Evolutionary conservation across 2,113 vertebrate genomes (phyloP), one percentile per base, ranked within the genome.

Genomic region (Motacilla tschutschensis): DNA sequence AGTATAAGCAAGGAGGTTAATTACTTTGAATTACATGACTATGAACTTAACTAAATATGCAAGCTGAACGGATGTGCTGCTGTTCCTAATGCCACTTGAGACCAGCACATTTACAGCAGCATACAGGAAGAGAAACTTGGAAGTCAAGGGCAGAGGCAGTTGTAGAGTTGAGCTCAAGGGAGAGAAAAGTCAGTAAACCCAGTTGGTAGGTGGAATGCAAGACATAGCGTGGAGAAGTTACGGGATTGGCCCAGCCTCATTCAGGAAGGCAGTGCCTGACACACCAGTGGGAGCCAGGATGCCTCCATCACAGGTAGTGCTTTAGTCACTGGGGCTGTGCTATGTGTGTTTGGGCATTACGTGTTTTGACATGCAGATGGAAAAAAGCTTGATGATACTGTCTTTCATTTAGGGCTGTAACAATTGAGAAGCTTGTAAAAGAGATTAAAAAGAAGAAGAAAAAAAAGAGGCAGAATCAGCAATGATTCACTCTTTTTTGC

Each of bases 401-500:
- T 73, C 12, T 63, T 60, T 72, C 35, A 65, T 84, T 22, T 38
- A 59, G 53, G 53, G 44, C 22, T 91, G 35, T 38, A 72, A 21
- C 33, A 29, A 29, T 75, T 79, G 48, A 80, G 77, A 79, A 50
- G 24, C 21, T 84, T 73, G 47, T 80, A 31, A 62, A 81, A 86
- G 73, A 71, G 48, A 63, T 41, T 10, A 5, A 57, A 77, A 67
- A 62, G 26, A 47, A 36, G 38, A 12, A 14, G 36, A 40, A 55
- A 6, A 51, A 50, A n/a, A 54, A 54, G 74, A 63, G 16, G 6
- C 28, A 79, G 40, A 12, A 47, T 88, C 63, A 76, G 63, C 40
- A 53, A 7, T 86, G 74, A 86, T 86, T 92, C 74, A 77, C 26
- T 85, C 58, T 17, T 82, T 44, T 64, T 57, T 58, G 33, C 47